phyloP scores from a whole-genome alignment of 2,797 vertebrate species.

The Coilia nasus region DNA sequence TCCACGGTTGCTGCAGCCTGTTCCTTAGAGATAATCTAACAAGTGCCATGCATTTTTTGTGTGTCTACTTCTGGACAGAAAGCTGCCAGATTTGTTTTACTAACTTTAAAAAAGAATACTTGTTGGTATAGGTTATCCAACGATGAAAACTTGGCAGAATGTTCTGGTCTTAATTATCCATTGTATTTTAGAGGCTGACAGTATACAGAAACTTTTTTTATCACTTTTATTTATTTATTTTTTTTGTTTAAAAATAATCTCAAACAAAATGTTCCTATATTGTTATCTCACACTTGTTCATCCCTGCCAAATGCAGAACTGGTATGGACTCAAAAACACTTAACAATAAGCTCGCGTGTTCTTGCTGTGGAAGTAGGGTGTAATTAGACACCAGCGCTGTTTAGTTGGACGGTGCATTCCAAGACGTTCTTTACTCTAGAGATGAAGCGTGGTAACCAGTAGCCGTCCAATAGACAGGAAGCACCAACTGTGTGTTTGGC shows the following conservation, averaged over 20 bases:
- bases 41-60: conserved; percentile 50
- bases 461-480: conserved; percentile 27
- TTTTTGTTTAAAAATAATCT: conserved; percentile 20
- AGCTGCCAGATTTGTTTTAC: conserved; percentile 56
- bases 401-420: conserved; percentile 20
- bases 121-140: conserved; percentile 47
- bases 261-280: conserved; percentile 45
- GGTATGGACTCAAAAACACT: conserved; percentile 11
- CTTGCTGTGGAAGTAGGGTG: conserved; percentile 29
- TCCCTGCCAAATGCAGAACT: conserved; percentile 37
- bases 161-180: conserved; percentile 50
- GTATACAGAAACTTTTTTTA: background rate
- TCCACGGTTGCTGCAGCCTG: conserved; percentile 66
- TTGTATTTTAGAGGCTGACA: conserved; percentile 43
- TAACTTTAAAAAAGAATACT: conserved; percentile 22
- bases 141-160: conserved; percentile 46
- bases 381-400: conserved; percentile 13
- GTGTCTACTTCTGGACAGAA: conserved; percentile 35
- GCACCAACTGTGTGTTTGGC: conserved; percentile 41
- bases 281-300: conserved; percentile 33
- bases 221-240: too few species aligned
- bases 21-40: conserved; percentile 67
- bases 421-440: background rate
- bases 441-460: conserved; percentile 35
- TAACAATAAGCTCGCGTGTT: conserved; percentile 19